Evolutionary conservation across 2,888 invertebrate genomes (phyloP), one percentile per base, ranked within the genome.

Genomic region (Erpobdella octoculata): DNA sequence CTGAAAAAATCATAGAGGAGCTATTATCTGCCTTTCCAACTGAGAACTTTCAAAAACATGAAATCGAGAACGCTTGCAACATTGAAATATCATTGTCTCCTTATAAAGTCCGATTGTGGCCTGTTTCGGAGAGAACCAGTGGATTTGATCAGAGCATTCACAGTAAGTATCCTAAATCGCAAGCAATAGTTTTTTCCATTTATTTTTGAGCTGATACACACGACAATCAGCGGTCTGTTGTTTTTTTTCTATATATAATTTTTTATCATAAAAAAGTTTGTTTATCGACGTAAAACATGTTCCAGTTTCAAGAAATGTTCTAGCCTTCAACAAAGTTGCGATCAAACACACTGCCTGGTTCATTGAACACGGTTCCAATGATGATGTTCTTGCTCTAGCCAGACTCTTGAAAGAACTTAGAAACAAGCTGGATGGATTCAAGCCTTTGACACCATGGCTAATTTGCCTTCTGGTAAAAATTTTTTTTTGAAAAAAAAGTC

Each of bases 261-360:
- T n/a, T n/a, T n/a, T n/a, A n/a, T n/a, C n/a, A n/a, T n/a, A n/a
- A n/a, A n/a, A n/a, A n/a, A n/a, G n/a, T n/a, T n/a, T n/a, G n/a
- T n/a, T n/a, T n/a, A n/a, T n/a, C n/a, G n/a, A n/a, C n/a, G n/a
- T n/a, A n/a, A n/a, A n/a, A n/a, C n/a, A n/a, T n/a, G n/a, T n/a
- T 62, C 9, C 33, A 62, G 62, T 62, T 62, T 62, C 62, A 1
- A 31, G 33, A 35, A 62, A 62, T 62, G 8, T 62, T 15, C 62
- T 62, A n/a, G 33, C 8, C 9, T 33, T 33, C 35, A 62, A 62
- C 62, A 33, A 33, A 21, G 12, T 12, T 5, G 93, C 95, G 0
- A 93, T 97, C 75, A 87, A 95, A 36, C 97, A 97, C 83, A 91
- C 93, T 73, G 88, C 94, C 36, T 98, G 97, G 96, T 96, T 96